phyloP scores from a whole-genome alignment of 2,888 invertebrate species.

The Tipula confusa region DNA sequence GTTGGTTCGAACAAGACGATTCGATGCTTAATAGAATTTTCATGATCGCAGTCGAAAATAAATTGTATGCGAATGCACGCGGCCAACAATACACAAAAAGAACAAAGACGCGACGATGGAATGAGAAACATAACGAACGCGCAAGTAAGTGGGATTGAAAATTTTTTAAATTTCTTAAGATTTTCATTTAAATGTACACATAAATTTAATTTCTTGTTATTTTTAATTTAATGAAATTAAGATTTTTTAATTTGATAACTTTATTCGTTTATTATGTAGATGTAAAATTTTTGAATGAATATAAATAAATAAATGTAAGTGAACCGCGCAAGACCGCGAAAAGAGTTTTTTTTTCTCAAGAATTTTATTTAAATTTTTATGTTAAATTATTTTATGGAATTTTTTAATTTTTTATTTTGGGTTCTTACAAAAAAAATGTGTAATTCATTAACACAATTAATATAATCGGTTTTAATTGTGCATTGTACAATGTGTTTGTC shows the following conservation, averaged over 20 bases:
- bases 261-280: neutral
- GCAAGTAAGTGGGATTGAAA: neutral
- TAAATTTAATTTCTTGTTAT: neutral
- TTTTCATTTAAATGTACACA: neutral
- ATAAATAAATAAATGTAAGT: neutral
- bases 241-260: slow-evolving; percentile 3
- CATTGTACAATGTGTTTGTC: neutral
- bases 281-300: neutral
- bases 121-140: neutral
- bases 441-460: neutral
- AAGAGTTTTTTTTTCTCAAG: neutral
- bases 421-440: neutral
- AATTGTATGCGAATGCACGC: neutral
- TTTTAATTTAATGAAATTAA: neutral
- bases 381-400: neutral
- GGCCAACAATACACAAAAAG: neutral
- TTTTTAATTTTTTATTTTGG: no score
- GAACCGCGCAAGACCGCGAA: neutral
- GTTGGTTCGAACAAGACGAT: neutral
- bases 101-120: neutral
- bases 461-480: neutral
- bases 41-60: neutral
- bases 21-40: neutral
- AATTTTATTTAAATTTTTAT: slow-evolving; percentile 5
- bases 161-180: neutral